Evolutionary conservation across 1,140 invertebrate species (phyloP), one percentile per base, ranked within the genome.

Genomic region (Melitaea cinxia): DNA sequence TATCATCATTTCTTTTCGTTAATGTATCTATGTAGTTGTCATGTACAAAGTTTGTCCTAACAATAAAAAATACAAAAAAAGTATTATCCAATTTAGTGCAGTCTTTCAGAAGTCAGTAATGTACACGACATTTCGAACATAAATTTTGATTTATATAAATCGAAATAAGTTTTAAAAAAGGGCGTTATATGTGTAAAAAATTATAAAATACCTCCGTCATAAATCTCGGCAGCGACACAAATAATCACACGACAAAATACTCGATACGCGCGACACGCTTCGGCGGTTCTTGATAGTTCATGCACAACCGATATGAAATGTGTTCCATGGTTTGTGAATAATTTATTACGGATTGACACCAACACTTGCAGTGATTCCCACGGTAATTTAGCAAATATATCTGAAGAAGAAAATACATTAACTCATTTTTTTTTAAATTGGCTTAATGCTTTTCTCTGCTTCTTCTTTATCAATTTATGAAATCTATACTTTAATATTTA

Each of bases 271-370:
- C 37, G 30, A 68, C 61, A 42, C 52, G 64, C 63, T 67, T 45
- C 68, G 50, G 15, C 39, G 60, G 63, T 63, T 72, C 70, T 64
- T 73, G 76, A 76, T 78, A 78, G n/a, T n/a, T 81, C 79, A 72
- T 77, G 80, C 80, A 75, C 74, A 73, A 72, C 73, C 72, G 78
- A 80, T 77, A 75, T 77, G 68, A 76, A 79, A 77, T 79, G 57
- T 77, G 73, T 69, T 79, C 55, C 72, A 64, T 67, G 61, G 69
- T 70, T 65, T 62, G 65, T 83, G 80, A 85, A 85, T 85, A 83
- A 83, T 85, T 87, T 85, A 85, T 75, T 59, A 64, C 55, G 64
- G 64, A 82, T 77, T 83, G 77, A 81, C 77, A 72, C 76, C 72
- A 6, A 21, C 57, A 14, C 42, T 33, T 47, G 42, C 70, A 49